Evolutionary conservation across 2,113 vertebrate species (phyloP), one percentile per base, ranked within the genome.

Genomic region (Lycaon pictus): DNA sequence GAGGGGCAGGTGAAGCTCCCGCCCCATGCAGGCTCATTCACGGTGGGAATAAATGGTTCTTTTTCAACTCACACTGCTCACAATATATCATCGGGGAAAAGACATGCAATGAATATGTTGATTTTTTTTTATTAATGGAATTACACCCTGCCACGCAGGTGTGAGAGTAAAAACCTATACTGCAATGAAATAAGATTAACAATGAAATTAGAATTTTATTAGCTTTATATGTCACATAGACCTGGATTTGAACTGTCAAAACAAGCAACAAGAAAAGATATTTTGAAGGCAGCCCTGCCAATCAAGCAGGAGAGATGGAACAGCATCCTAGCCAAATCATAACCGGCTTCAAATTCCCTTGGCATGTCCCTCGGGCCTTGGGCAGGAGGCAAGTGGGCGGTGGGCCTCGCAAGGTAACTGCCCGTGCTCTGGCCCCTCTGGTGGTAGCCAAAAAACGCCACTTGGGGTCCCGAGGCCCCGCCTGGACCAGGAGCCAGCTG

Each of bases 1-100:
- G 99, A 99, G 99, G 99, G 99, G 99, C 99, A 99, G 99, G 99
- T 99, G 99, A 99, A 99, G 99, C 99, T 99, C 99, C 98, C 99
- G 99, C 99, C 99, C 99, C 99, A 99, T 98, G 99, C 99, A 98
- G 99, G 97, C 99, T 99, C 99, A 99, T 99, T 99, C 99, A 99
- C 98, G 98, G 98, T 96, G 90, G 98, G 98, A 99, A 99, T 99
- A 99, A 99, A 99, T 99, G 99, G 99, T 97, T 99, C 98, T 99
- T 99, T 99, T 99, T 99, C 99, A 99, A 99, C 98, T 99, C 99
- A 98, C 98, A 97, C 99, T 98, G 99, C 97, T 99, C 99, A 99
- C 99, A 99, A 99, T 99, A 99, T 99, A 99, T 99, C 99, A 99
- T 99, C 98, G 98, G 98, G 99, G 98, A 98, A 99, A 99, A 99